Percentiles rank a stretch among this genome's conserved stretches.
Evolutionary conservation across 2,113 vertebrate species (phyloP).

Genomic region (Solenodon paradoxus): DNA sequence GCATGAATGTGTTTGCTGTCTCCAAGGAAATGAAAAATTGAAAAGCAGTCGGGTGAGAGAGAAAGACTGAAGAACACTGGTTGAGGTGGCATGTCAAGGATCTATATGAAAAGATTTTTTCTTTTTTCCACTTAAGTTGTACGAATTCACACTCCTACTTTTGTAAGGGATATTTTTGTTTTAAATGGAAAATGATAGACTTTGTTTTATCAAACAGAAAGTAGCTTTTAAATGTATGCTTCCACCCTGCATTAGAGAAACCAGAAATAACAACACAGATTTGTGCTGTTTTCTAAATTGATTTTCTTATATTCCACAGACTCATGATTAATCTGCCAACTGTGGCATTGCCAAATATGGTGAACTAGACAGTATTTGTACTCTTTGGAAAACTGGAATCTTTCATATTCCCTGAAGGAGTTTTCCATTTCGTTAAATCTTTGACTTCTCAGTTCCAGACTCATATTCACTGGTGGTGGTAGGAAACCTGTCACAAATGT

Average conservation of each 20-base stretch:
- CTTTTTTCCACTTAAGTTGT: not conserved
- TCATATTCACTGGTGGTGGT: not conserved
- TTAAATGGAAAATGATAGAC: not conserved
- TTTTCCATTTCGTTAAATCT: constrained; percentile 41
- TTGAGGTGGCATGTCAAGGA: not conserved
- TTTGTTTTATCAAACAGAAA: not conserved
- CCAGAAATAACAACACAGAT: not conserved
- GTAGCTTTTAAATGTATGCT: not conserved
- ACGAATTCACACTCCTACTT: not conserved
- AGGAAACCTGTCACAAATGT: constrained; percentile 28
- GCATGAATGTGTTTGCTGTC: not conserved
- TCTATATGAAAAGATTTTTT: not conserved
- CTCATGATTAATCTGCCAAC: not conserved
- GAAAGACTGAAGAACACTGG: not conserved
- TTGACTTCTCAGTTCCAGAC: constrained; percentile 42
- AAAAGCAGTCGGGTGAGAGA: no score
- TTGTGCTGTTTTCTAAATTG: not conserved
- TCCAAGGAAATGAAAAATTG: not conserved
- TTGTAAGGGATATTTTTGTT: not conserved
- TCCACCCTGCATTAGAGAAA: not conserved
- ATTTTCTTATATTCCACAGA: not conserved
- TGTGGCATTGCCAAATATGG: not conserved
- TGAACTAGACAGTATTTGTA: not conserved
- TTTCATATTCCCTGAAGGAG: not conserved
- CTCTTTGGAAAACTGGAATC: constrained; percentile 45